Conservation (phyloP, 1,140 invertebrate species). For the Drosophila bipectinata region DNA sequence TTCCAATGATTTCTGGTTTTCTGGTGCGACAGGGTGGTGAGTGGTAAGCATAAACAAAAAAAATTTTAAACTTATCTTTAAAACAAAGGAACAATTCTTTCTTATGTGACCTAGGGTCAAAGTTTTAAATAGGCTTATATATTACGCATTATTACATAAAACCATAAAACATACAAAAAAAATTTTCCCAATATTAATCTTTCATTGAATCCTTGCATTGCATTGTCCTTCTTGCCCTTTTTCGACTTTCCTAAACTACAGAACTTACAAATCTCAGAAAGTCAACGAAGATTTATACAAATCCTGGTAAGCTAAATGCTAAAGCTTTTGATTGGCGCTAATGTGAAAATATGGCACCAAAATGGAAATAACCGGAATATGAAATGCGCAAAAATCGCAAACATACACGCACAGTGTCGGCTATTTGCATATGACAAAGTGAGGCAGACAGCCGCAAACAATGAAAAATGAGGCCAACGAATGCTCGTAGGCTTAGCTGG, state of each 20-base stretch:
- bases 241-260: background rate
- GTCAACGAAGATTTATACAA: slow-evolving; percentile 74
- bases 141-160: too few relatives aligned
- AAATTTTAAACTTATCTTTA: too few relatives aligned
- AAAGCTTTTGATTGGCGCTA: slow-evolving; percentile 65
- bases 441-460: slow-evolving; percentile 78
- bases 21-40: too few relatives aligned
- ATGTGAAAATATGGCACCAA: slow-evolving; percentile 68
- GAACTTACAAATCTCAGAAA: slow-evolving; percentile 19
- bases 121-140: too few relatives aligned
- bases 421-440: slow-evolving; percentile 71
- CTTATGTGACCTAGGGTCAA: too few relatives aligned
- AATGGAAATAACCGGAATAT: slow-evolving; percentile 73
- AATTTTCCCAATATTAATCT: too few relatives aligned
- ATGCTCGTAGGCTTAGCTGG: slow-evolving; percentile 43
- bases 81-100: too few relatives aligned
- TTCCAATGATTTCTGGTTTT: slow-evolving; percentile 4
- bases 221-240: background rate
- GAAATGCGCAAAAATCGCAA: slow-evolving; percentile 66
- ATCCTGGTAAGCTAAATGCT: slow-evolving; percentile 41
- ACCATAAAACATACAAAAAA: too few relatives aligned
- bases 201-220: too few relatives aligned
- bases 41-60: too few relatives aligned
- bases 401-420: slow-evolving; percentile 4
- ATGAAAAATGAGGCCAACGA: slow-evolving; percentile 73